Evolutionary conservation across 2,888 invertebrate species (phyloP).

Genomic region (Adela reaumurella): DNA sequence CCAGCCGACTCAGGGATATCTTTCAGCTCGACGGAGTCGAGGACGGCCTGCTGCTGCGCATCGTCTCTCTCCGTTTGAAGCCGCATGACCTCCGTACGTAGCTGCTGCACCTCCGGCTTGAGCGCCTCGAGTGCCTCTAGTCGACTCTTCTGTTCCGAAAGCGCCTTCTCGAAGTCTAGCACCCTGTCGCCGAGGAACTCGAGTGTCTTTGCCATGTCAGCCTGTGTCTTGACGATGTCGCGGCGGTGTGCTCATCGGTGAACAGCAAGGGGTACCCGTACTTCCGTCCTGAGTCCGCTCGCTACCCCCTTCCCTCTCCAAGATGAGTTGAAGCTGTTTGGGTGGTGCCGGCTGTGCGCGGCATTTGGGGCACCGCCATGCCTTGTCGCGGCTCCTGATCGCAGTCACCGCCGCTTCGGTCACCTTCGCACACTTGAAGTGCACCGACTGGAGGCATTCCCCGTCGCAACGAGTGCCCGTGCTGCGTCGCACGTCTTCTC

Average conservation of each 20-base stretch:
- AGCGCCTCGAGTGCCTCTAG: too few relatives aligned
- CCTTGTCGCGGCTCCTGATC: not conserved
- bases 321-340: not conserved
- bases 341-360: not conserved
- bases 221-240: too few relatives aligned
- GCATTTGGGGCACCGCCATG: not conserved
- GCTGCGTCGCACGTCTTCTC: not conserved
- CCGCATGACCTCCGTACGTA: too few relatives aligned
- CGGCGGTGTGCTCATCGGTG: not conserved
- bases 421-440: not conserved
- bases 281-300: not conserved
- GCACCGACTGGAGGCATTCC: not conserved
- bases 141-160: too few relatives aligned
- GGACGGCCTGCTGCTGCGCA: too few relatives aligned
- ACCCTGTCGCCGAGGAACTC: too few relatives aligned
- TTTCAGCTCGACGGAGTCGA: too few relatives aligned
- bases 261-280: not conserved
- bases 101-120: too few relatives aligned
- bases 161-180: too few relatives aligned
- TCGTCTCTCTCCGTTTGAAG: too few relatives aligned
- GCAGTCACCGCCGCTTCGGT: not conserved
- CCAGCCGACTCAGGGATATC: too few relatives aligned
- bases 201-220: too few relatives aligned
- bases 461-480: not conserved
- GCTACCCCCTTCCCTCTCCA: not conserved